Percentiles rank a stretch among this genome's conserved stretches.
Conservation (phyloP, 2,113 vertebrate species). For the Alethe castanea region DNA sequence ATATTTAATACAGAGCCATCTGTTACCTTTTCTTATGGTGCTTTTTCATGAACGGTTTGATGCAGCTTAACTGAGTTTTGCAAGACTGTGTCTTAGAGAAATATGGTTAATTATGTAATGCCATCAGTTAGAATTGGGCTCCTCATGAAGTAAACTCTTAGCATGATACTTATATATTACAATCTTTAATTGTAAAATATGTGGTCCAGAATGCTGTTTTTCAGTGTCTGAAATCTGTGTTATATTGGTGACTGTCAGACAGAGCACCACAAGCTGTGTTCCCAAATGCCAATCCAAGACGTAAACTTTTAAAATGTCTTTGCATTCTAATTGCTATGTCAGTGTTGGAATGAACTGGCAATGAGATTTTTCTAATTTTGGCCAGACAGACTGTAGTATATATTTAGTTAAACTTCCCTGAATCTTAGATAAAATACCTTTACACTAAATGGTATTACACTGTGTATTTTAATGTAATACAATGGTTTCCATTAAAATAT, state of each 20-base stretch:
- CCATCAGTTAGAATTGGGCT: background rate
- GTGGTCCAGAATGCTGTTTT: background rate
- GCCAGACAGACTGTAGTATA: background rate
- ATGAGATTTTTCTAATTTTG: background rate
- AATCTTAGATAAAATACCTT: background rate
- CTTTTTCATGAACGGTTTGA: background rate
- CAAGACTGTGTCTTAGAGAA: background rate
- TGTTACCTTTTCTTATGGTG: background rate
- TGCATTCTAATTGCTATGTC: background rate
- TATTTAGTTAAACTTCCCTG: background rate
- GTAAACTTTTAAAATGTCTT: background rate
- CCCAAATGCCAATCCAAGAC: background rate
- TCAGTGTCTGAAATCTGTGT: background rate
- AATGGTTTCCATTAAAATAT: background rate
- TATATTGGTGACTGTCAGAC: background rate
- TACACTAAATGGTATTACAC: background rate
- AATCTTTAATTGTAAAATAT: background rate
- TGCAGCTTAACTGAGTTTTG: background rate
- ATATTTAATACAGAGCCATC: background rate
- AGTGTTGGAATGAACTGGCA: background rate
- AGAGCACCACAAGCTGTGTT: background rate
- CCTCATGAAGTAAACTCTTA: background rate
- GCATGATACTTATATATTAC: background rate
- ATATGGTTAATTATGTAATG: background rate
- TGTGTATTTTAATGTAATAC: background rate